Percentiles rank a stretch among this genome's conserved stretches.
phyloP scores from a whole-genome alignment of 2,888 invertebrate species.

The Protonemura montana region DNA sequence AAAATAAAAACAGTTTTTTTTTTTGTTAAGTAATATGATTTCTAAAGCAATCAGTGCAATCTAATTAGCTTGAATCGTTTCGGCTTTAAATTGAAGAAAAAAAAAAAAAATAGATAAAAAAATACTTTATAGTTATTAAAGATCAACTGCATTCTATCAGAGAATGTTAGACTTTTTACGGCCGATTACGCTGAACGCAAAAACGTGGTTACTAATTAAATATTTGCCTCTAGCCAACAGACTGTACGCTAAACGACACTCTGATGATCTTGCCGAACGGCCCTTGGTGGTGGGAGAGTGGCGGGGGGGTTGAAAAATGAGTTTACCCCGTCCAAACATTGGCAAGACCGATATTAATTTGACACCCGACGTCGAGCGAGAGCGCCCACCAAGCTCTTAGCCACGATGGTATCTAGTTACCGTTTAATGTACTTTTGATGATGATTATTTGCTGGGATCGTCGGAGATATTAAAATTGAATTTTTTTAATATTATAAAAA shows the following conservation, averaged over 20 bases:
- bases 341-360: background rate
- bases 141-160: no score
- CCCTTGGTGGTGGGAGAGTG: no score
- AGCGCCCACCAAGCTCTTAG: no score
- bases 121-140: no score
- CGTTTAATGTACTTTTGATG: constrained; percentile 37
- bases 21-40: no score
- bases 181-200: no score
- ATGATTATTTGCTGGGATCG: constrained; percentile 32
- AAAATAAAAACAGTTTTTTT: no score
- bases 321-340: background rate
- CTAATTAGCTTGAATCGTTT: no score
- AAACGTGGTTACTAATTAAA: background rate
- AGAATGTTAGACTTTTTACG: no score
- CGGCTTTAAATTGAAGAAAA: no score
- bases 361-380: background rate
- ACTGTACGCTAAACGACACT: background rate
- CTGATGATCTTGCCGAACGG: background rate
- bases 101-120: no score
- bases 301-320: background rate
- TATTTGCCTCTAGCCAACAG: background rate
- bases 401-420: constrained; percentile 23
- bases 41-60: no score
- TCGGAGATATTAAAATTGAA: constrained; percentile 15
- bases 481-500: constrained; percentile 37